These are phyloP conservation scores for Athetis lepigone DNA, from an alignment of 2,888 invertebrate genomes.

Conservation along the genomic window DNA sequence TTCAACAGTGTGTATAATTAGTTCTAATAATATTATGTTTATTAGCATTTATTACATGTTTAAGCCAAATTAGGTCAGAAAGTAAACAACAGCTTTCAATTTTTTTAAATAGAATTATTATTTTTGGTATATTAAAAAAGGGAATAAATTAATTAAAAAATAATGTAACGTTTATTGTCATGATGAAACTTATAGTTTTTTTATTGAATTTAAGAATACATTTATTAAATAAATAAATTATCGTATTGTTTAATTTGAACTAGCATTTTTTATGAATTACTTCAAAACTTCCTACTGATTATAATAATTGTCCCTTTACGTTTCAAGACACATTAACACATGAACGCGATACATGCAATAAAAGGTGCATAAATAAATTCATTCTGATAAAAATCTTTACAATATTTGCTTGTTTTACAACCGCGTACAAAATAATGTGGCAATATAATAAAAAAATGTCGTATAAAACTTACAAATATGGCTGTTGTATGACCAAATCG, in stretches of 20 bases:
- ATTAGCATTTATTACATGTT: not conserved
- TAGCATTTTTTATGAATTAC: not conserved
- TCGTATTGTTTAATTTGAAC: not conserved
- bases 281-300: not conserved
- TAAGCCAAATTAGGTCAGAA: no score
- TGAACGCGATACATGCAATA: not conserved
- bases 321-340: not conserved
- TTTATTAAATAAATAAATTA: not conserved
- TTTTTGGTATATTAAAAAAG: no score
- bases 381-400: constrained; percentile 35
- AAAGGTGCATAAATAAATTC: constrained; percentile 11
- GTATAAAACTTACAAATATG: constrained; percentile 32
- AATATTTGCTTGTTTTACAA: constrained; percentile 37
- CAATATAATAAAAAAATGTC: constrained; percentile 29
- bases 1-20: no score
- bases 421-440: constrained; percentile 22
- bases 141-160: no score
- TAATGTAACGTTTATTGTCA: no score
- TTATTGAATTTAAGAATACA: no score
- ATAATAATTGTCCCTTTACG: not conserved
- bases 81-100: no score
- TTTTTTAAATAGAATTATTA: no score
- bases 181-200: no score
- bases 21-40: not conserved
- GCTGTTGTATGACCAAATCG: constrained; percentile 47